Conservation (phyloP, 2,888 invertebrate species). For the Brenthis hecate region DNA sequence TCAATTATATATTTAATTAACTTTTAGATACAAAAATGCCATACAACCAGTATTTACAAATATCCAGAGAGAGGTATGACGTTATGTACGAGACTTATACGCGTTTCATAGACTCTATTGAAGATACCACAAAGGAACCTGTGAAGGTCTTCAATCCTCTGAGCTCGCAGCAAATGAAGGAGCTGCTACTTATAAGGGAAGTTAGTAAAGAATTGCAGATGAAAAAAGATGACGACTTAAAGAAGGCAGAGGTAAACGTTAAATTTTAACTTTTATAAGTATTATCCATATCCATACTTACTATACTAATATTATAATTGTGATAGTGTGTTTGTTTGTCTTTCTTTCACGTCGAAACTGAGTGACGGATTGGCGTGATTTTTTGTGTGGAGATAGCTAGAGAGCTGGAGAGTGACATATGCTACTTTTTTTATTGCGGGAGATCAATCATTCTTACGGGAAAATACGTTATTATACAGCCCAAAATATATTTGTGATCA, state of each 20-base stretch:
- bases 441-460: too few relatives aligned
- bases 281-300: too few relatives aligned
- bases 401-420: too few relatives aligned
- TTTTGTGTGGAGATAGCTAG: too few relatives aligned
- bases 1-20: background rate
- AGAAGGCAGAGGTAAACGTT: conserved; percentile 50
- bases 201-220: conserved; percentile 57
- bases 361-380: too few relatives aligned
- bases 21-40: conserved; percentile 33
- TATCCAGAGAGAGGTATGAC: conserved; percentile 44
- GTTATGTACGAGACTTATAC: conserved; percentile 43
- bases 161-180: conserved; percentile 43
- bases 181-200: conserved; percentile 58
- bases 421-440: too few relatives aligned
- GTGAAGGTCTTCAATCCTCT: conserved; percentile 55
- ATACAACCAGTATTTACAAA: conserved; percentile 35
- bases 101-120: conserved; percentile 41
- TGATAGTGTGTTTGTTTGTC: too few relatives aligned
- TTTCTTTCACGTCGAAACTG: too few relatives aligned
- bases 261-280: background rate
- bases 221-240: conserved; percentile 63
- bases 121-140: conserved; percentile 41
- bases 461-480: too few relatives aligned
- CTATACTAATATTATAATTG: too few relatives aligned
- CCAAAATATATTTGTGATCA: too few relatives aligned